Conservation (phyloP, 1,140 invertebrate genomes). For the Orussus abietinus region DNA sequence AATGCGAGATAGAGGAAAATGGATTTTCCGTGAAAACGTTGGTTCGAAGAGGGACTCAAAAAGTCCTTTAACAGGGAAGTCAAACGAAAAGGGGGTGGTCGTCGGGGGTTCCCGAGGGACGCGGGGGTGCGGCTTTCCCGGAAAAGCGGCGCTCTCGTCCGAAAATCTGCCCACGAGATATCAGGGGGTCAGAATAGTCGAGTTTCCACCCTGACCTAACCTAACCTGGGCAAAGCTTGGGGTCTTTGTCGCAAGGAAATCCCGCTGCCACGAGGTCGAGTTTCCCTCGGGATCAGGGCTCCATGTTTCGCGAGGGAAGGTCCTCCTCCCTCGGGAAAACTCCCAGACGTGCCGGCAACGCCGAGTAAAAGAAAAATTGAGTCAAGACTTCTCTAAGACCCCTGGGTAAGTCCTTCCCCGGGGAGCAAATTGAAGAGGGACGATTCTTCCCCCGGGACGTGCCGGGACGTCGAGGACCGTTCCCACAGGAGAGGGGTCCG, state of each 20-base stretch:
- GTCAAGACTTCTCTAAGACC: no score
- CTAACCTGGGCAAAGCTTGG: conserved; percentile 16
- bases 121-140: conserved; percentile 3
- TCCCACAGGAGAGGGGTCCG: no score
- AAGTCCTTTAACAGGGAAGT: conserved; percentile 27
- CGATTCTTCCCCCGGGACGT: no score
- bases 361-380: conserved; percentile 1
- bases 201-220: conserved; percentile 20
- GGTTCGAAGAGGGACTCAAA: conserved; percentile 41
- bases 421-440: no score
- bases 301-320: no score
- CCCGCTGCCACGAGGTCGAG: conserved; percentile 30
- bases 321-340: no score
- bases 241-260: conserved; percentile 34
- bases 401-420: no score
- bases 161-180: conserved; percentile 19
- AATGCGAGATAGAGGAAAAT: no score
- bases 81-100: conserved; percentile 24
- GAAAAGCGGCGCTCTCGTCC: conserved; percentile 28
- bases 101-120: conserved; percentile 22
- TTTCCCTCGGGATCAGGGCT: conserved; percentile 42
- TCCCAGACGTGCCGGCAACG: no score
- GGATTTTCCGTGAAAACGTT: conserved; percentile 27
- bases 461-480: no score
- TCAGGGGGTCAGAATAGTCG: conserved; percentile 27